These are phyloP conservation scores for Sitta carolinensis DNA, from an alignment of 2,797 vertebrate genomes.

Conservation along the genomic window DNA sequence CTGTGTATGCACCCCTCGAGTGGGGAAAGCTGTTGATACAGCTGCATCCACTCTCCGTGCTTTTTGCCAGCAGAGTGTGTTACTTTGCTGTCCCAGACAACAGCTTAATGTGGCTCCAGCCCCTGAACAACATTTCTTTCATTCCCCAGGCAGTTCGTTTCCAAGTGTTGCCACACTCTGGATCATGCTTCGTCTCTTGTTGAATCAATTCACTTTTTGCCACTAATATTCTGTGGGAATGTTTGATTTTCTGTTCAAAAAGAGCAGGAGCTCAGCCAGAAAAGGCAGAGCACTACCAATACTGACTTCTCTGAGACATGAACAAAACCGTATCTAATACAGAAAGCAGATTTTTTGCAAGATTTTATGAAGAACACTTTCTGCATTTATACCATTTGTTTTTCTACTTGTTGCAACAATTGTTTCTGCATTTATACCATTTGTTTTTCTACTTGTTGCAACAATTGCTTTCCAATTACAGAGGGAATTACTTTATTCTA, in stretches of 20 bases:
- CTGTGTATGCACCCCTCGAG: not conserved
- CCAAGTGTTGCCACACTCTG: not conserved
- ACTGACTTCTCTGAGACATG: not conserved
- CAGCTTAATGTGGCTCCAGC: not conserved
- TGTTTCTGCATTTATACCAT: not conserved
- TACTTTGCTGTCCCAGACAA: not conserved
- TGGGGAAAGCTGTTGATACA: slow-evolving; percentile 27
- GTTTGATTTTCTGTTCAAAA: not conserved
- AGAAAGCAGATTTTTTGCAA: not conserved
- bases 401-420: not conserved
- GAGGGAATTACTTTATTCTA: not conserved
- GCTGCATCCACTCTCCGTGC: not conserved
- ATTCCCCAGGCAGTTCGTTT: not conserved
- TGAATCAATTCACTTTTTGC: slow-evolving; percentile 12
- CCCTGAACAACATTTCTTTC: not conserved
- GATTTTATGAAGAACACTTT: not conserved
- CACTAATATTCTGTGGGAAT: not conserved
- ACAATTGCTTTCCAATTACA: not conserved
- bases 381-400: not conserved
- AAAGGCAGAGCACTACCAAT: not conserved
- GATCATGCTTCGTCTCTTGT: slow-evolving; percentile 8
- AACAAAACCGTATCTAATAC: not conserved
- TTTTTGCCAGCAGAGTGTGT: not conserved
- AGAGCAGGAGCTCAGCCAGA: not conserved
- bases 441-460: not conserved